A percentile compares a stretch with the other conserved stretches of the same genome.
phyloP scores from a whole-genome alignment of 2,888 invertebrate genomes.

The Patella depressa region DNA sequence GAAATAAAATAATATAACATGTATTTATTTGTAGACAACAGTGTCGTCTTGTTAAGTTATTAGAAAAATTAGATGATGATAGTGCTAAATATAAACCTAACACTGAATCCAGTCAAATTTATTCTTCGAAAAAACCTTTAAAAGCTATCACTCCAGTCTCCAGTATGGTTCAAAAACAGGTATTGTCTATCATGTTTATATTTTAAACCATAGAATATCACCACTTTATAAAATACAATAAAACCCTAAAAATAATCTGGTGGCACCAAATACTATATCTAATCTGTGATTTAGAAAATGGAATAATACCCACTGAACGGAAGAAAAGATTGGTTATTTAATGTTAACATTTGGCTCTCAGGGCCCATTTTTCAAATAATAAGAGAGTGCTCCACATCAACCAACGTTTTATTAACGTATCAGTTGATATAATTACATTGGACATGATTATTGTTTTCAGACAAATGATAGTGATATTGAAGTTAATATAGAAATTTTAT shows the following conservation, averaged over 20 bases:
- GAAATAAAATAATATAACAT: no score
- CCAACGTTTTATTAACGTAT: no score
- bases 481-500: constrained; percentile 56
- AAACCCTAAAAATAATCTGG: no score
- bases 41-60: constrained; percentile 57
- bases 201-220: not conserved
- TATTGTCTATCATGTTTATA: not conserved
- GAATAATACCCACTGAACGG: no score
- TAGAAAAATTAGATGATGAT: constrained; percentile 59
- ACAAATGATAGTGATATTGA: constrained; percentile 32
- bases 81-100: constrained; percentile 8
- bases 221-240: no score
- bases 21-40: constrained; percentile 55
- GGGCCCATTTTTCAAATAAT: no score
- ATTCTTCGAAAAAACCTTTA: constrained; percentile 33
- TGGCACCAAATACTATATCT: no score
- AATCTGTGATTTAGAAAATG: no score
- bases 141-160: constrained; percentile 38
- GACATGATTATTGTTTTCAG: not conserved
- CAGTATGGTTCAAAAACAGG: constrained; percentile 28
- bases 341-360: no score
- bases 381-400: no score
- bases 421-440: no score
- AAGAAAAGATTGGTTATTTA: no score
- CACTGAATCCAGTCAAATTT: constrained; percentile 23